Evolutionary conservation across 2,888 invertebrate species (phyloP).

Genomic region (Stratiomys singularior): DNA sequence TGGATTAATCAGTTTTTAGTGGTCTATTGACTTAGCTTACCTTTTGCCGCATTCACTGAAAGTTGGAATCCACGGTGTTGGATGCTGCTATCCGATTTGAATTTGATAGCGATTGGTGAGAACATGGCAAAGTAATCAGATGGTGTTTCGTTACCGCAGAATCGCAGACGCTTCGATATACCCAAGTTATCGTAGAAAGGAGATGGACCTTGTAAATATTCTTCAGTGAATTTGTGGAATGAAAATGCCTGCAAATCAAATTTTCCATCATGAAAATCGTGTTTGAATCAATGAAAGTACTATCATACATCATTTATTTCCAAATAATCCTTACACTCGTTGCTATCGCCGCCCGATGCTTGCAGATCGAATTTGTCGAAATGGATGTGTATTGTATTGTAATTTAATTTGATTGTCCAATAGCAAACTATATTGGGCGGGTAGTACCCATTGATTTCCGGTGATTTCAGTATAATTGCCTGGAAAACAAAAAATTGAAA

Average conservation of each 20-base stretch:
- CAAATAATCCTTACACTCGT: slow-evolving; percentile 67
- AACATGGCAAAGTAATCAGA: slow-evolving; percentile 65
- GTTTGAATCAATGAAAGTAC: neutral
- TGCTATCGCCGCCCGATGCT: slow-evolving; percentile 57
- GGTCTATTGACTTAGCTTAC: slow-evolving; percentile 59
- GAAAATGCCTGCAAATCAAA: neutral
- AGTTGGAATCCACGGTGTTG: slow-evolving; percentile 73
- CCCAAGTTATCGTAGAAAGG: slow-evolving; percentile 53
- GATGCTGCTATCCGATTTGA: slow-evolving; percentile 63
- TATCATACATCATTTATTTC: slow-evolving; percentile 57
- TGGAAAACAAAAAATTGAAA: neutral
- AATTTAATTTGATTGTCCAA: neutral
- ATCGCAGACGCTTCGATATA: neutral
- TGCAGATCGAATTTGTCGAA: slow-evolving; percentile 67
- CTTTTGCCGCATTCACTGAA: slow-evolving; percentile 67
- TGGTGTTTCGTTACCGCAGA: slow-evolving; percentile 65
- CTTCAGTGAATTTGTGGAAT: neutral
- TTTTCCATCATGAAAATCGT: neutral
- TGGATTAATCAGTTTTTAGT: neutral
- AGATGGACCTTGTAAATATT: neutral
- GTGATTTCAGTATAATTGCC: slow-evolving; percentile 9
- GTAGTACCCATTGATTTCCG: slow-evolving; percentile 22
- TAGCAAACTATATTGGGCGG: slow-evolving; percentile 10
- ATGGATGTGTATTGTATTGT: neutral
- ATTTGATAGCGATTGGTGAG: slow-evolving; percentile 63